Evolutionary conservation across 2,888 invertebrate genomes (phyloP).

Genomic region (Stenotaenia linearis): DNA sequence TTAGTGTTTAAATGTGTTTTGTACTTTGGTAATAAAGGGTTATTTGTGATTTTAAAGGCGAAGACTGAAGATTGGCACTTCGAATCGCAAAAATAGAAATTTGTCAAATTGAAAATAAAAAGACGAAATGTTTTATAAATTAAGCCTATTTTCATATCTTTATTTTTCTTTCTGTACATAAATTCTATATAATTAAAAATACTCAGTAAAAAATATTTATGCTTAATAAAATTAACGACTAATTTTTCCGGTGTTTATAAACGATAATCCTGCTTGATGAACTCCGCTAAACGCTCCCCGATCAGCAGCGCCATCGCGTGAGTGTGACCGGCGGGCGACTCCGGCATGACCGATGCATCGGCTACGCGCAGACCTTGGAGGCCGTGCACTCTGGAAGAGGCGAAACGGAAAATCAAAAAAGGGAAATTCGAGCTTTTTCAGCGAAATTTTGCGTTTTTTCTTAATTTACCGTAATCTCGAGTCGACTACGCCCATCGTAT

Average conservation of each 20-base stretch:
- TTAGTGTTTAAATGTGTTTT: no score
- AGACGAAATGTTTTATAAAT: no score
- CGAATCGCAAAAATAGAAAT: no score
- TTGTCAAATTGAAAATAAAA: no score
- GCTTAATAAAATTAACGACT: background rate
- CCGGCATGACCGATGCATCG: slow-evolving; percentile 84
- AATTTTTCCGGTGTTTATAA: background rate
- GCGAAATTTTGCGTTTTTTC: background rate
- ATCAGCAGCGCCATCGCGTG: slow-evolving; percentile 88
- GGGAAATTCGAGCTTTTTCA: background rate
- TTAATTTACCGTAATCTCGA: background rate
- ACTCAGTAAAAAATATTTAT: background rate
- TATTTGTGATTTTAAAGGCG: no score
- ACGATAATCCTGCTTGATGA: slow-evolving; percentile 58
- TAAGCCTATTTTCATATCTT: background rate
- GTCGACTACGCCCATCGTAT: slow-evolving; percentile 23
- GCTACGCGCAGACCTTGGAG: slow-evolving; percentile 71
- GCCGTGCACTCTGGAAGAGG: slow-evolving; percentile 58
- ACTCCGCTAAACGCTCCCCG: slow-evolving; percentile 78
- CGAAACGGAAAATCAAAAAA: background rate
- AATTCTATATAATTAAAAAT: background rate
- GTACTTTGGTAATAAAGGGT: no score
- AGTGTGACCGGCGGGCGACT: slow-evolving; percentile 80
- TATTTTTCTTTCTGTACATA: background rate
- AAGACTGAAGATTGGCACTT: no score